These are phyloP conservation scores for Rhynchonycteris naso DNA, from an alignment of 2,797 vertebrate species.

Conservation along the genomic window DNA sequence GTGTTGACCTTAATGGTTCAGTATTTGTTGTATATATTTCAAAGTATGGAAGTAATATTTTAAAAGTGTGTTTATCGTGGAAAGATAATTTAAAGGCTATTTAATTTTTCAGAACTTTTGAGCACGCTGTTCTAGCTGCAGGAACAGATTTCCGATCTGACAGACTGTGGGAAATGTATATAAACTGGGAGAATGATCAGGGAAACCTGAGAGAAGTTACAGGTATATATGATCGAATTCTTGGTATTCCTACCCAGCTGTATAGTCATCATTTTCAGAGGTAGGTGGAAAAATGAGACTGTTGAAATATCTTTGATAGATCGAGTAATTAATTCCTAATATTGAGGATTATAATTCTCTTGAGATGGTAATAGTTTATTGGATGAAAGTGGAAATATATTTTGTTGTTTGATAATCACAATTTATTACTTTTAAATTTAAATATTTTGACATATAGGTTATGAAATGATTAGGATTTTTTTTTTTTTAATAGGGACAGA, in stretches of 20 bases:
- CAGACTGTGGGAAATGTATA: slow-evolving; percentile 97
- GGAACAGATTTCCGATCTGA: slow-evolving; percentile 99
- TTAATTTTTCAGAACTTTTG: slow-evolving; percentile 91
- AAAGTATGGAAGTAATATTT: slow-evolving; percentile 29
- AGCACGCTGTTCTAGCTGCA: slow-evolving; percentile 95
- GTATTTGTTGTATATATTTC: not conserved
- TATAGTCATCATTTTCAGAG: slow-evolving; percentile 98
- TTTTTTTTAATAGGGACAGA: too few relatives aligned
- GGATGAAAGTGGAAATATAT: not conserved
- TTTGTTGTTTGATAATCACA: not conserved
- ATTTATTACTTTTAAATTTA: slow-evolving; percentile 9
- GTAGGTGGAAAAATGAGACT: slow-evolving; percentile 83
- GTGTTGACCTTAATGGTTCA: not conserved
- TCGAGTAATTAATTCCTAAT: slow-evolving; percentile 23
- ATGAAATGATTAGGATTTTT: slow-evolving; percentile 25
- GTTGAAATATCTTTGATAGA: slow-evolving; percentile 28
- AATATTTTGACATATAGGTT: not conserved
- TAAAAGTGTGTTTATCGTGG: slow-evolving; percentile 45
- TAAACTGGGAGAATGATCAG: slow-evolving; percentile 96
- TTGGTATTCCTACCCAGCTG: slow-evolving; percentile 96
- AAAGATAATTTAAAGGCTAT: slow-evolving; percentile 54
- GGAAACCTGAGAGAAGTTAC: slow-evolving; percentile 94
- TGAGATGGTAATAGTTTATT: slow-evolving; percentile 9
- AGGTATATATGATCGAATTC: slow-evolving; percentile 94
- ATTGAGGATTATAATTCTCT: slow-evolving; percentile 30